These are phyloP conservation scores for Vidua macroura DNA, from an alignment of 2,113 vertebrate genomes.

Conservation along the genomic window DNA sequence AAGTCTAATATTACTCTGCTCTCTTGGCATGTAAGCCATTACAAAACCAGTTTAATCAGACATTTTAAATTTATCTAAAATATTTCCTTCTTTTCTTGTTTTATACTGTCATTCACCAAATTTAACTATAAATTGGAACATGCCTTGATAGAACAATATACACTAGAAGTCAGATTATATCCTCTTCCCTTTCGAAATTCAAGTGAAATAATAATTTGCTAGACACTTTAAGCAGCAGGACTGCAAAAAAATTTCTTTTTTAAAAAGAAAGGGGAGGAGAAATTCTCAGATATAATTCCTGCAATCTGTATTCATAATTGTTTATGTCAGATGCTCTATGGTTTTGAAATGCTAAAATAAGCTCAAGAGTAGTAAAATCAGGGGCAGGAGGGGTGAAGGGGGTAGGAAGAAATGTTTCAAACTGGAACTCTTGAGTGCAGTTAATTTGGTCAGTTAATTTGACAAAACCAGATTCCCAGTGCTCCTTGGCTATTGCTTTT, in stretches of 20 bases:
- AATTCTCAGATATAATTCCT: neutral
- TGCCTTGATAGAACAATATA: neutral
- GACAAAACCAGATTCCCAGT: neutral
- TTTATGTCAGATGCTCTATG: neutral
- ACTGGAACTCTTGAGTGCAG: neutral
- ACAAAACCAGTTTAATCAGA: neutral
- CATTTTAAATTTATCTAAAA: neutral
- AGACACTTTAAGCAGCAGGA: neutral
- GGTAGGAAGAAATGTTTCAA: neutral
- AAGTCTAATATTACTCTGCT: neutral
- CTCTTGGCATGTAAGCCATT: neutral
- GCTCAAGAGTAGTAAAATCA: neutral
- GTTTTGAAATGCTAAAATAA: neutral
- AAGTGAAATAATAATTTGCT: neutral
- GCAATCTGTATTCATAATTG: neutral
- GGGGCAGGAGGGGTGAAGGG: neutral
- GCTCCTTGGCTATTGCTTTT: neutral
- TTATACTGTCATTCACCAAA: neutral
- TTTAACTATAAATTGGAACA: neutral
- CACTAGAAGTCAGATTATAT: neutral
- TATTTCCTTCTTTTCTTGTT: neutral
- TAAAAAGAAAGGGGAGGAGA: neutral
- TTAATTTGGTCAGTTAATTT: neutral
- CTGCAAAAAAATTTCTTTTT: neutral
- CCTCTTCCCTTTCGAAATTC: neutral